Evolutionary conservation across 92 coral and sea anemone species (phyloP), one percentile per base, ranked within the genome.

Genomic region (Zoanthus sociatus): DNA sequence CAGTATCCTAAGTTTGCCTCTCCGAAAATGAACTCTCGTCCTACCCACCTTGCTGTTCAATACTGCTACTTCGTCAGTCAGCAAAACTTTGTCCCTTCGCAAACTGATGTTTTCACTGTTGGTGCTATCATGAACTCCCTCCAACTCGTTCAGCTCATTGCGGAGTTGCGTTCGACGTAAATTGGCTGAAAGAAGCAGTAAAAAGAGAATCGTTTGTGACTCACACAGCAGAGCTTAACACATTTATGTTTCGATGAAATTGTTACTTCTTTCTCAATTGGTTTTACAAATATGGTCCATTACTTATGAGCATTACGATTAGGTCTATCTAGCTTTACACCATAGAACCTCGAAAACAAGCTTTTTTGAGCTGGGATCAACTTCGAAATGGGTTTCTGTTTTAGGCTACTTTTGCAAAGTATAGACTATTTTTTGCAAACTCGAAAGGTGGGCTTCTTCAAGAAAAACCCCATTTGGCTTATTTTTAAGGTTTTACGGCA

Each of bases 51-150:
- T 95, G 50, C 97, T 91, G 53, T 93, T 92, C 20, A 97, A 89
- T 71, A 88, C 89, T 30, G 95, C 94, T 2, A 97, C 95, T 56
- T 97, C 98, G 73, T 97, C 99, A 12, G 97, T 88, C 3, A 97
- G 91, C 70, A 97, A 75, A 15, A 97, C 86, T 76, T 95, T 95
- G 82, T 97, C 99, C 84, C 99, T 90, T 44, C 94, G 93, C 5
- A 97, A 83, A 2, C 84, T 88, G 51, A 95, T 90, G 86, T 97
- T 97, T 68, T 97, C 98, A 15, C 92, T 86, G 83, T 87, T 93
- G 18, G 95, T 93, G 15, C 93, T 83, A 68, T 93, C 94, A 17
- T 93, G 93, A 0, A 90, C 76, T 31, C 93, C 91, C 51, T 97
- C 97, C 12, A 95, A 84, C 42, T 97, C 99, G 55, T 92, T 95